Percentiles rank a stretch among this genome's conserved stretches.
Conservation (phyloP, 2,888 invertebrate genomes). For the Oeneis ivallda region DNA sequence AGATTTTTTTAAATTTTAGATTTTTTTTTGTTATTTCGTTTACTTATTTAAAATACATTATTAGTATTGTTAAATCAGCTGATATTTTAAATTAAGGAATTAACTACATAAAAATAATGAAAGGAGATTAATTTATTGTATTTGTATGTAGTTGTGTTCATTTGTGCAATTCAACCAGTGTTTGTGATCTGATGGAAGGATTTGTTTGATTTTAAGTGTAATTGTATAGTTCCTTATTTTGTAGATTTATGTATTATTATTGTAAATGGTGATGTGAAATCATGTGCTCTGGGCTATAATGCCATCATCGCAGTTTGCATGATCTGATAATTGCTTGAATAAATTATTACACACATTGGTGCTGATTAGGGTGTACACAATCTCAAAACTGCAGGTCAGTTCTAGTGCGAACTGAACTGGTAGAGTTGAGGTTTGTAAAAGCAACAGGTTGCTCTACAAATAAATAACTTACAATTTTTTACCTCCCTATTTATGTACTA, state of each 20-base stretch:
- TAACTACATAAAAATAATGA: slow-evolving; percentile 60
- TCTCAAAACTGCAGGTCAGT: not conserved
- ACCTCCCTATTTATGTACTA: too few species aligned
- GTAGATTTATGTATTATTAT: slow-evolving; percentile 67
- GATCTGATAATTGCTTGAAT: slow-evolving; percentile 52
- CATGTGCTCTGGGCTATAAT: slow-evolving; percentile 15
- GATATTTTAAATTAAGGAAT: slow-evolving; percentile 74
- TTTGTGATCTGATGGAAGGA: slow-evolving; percentile 79
- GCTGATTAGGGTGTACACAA: not conserved
- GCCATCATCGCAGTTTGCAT: slow-evolving; percentile 47
- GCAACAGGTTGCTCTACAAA: too few species aligned
- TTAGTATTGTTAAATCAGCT: slow-evolving; percentile 71
- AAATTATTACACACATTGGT: slow-evolving; percentile 1
- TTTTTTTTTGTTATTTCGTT: slow-evolving; percentile 71
- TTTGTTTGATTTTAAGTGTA: slow-evolving; percentile 72
- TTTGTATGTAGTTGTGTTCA: slow-evolving; percentile 72
- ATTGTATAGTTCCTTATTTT: slow-evolving; percentile 80
- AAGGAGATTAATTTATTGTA: slow-evolving; percentile 78
- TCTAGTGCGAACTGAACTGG: too few species aligned
- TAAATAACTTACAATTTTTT: too few species aligned
- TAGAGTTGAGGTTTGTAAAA: too few species aligned
- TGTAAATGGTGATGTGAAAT: slow-evolving; percentile 39
- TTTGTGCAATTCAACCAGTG: slow-evolving; percentile 74
- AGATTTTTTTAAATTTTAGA: slow-evolving; percentile 58
- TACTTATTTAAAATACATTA: slow-evolving; percentile 64